Base-by-base conservation (phyloP, 2,113 vertebrate species). In the Atractosteus spatula region DNA sequence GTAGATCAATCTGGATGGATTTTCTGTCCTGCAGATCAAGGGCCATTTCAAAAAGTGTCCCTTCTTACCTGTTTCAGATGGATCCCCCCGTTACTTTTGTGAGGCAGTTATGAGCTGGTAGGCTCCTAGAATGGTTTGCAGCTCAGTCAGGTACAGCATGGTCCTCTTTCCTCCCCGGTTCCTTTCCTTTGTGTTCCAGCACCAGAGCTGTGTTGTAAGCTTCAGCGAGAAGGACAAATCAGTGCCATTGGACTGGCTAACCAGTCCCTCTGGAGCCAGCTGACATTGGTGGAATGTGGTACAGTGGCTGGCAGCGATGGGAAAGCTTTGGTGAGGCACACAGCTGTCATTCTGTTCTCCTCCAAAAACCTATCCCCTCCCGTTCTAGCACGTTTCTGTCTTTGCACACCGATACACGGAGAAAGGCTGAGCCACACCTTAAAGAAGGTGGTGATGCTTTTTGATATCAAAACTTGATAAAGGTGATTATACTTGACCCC, bases 201-300 rank as follows among this genome's bases (percentile, higher is more conserved):
- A 62, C 57, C 79, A 61, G 73, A 76, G 68, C 71, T 54, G 29
- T 13, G 41, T 55, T 57, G 44, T 47, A 44, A 43, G 74, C 75
- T 68, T 55, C 71, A 71, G 76, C 66, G 62, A 41, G 73, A 59
- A 54, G 79, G 74, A 86, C 81, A 83, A 79, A 82, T 80, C 76
- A 73, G 80, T 77, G 80, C 82, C 81, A 77, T 78, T 66, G 70
- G 78, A 66, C 74, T 7, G 74, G 78, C 79, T 79, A 82, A 85
- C 77, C 75, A 74, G 72, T 84, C 64, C 73, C 76, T 79, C 70
- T 79, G 76, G 72, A 73, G 80, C 75, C 77, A 78, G 41, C 61
- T 68, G 41, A 8, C 68, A 55, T 69, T 55, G 68, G 75, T 73
- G 74, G 74, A 88, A 82, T 84, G 80, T 76, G 75, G 85, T 80